phyloP scores from a whole-genome alignment of 2,888 invertebrate species.

The Oligia fasciuncula region DNA sequence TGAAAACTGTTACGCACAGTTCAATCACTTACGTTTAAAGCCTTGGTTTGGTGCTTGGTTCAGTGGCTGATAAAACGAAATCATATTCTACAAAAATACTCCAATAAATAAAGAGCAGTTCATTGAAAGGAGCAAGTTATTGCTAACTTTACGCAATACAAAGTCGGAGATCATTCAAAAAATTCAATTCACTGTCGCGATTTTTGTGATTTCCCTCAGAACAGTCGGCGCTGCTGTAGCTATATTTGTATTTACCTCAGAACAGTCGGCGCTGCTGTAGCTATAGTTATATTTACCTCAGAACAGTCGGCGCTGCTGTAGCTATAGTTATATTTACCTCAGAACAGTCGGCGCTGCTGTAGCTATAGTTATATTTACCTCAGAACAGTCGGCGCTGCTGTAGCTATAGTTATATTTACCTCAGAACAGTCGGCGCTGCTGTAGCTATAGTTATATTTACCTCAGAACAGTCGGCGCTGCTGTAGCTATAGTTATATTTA shows the following conservation, averaged over 20 bases:
- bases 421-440: too few species aligned
- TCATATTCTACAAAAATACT: background rate
- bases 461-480: too few species aligned
- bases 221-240: conserved; percentile 23
- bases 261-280: too few species aligned
- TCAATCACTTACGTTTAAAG: background rate
- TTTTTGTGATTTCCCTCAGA: conserved; percentile 36
- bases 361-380: too few species aligned
- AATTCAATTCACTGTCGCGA: conserved; percentile 19
- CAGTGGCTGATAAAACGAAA: background rate
- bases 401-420: too few species aligned
- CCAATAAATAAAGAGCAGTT: background rate
- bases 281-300: too few species aligned
- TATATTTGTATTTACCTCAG: conserved; percentile 11
- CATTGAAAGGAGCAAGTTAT: conserved; percentile 17
- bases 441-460: too few species aligned
- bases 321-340: too few species aligned
- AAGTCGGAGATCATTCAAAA: conserved; percentile 45
- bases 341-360: too few species aligned
- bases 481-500: conserved; percentile 3
- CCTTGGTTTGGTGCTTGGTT: background rate
- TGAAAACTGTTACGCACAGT: background rate
- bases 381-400: too few species aligned
- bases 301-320: too few species aligned
- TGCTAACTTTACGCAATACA: conserved; percentile 25